Evolutionary conservation across 1,140 invertebrate genomes (phyloP).

Genomic region (Drosophila lini): DNA sequence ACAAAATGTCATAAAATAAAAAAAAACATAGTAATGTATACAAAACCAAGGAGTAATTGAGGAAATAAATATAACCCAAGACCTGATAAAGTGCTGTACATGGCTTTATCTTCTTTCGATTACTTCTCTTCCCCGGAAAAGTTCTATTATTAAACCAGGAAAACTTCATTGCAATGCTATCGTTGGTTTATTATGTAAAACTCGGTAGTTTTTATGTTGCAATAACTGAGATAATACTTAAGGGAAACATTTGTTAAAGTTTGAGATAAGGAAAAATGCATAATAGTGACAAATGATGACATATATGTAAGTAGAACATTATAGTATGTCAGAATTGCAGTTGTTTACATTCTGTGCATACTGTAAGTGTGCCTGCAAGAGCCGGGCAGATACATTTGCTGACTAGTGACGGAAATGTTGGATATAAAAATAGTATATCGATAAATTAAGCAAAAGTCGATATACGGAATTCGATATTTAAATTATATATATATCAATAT

Average conservation of each 20-base stretch:
- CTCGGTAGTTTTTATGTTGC: neutral
- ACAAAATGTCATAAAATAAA: conserved; percentile 26
- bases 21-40: neutral
- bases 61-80: neutral
- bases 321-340: neutral
- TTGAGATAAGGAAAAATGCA: conserved; percentile 8
- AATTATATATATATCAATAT: too few species aligned
- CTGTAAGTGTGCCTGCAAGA: too few species aligned
- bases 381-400: too few species aligned
- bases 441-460: too few species aligned
- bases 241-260: neutral
- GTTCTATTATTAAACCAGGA: conserved; percentile 10
- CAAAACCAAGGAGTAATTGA: conserved; percentile 5
- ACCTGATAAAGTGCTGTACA: conserved; percentile 15
- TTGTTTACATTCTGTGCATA: too few species aligned
- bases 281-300: neutral
- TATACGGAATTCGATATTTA: too few species aligned
- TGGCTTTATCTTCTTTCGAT: conserved; percentile 11
- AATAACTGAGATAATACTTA: neutral
- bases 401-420: too few species aligned
- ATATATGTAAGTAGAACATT: neutral
- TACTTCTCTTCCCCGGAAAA: neutral
- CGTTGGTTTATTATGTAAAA: neutral
- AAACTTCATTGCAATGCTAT: neutral
- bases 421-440: too few species aligned